These are phyloP conservation scores for Polyommatus iphigenia DNA, from an alignment of 2,888 invertebrate species.

Conservation along the genomic window DNA sequence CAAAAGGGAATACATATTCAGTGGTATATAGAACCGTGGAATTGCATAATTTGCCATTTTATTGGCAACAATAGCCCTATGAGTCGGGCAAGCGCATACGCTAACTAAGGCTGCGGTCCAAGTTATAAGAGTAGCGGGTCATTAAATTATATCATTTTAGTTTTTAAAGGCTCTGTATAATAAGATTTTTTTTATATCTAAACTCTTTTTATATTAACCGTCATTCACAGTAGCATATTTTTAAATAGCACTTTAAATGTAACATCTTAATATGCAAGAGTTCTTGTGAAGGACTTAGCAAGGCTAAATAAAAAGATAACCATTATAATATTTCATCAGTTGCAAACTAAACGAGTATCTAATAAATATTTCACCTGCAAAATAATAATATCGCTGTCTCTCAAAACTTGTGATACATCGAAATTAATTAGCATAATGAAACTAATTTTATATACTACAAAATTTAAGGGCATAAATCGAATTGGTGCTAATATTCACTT, in stretches of 20 bases:
- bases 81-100: slow-evolving; percentile 44
- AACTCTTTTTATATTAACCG: background rate
- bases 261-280: no score
- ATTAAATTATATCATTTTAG: background rate
- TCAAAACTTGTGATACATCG: slow-evolving; percentile 33
- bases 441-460: no score
- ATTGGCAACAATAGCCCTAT: slow-evolving; percentile 51
- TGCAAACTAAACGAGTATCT: background rate
- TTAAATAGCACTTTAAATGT: no score
- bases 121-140: slow-evolving; percentile 33
- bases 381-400: slow-evolving; percentile 35
- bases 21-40: slow-evolving; percentile 46
- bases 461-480: slow-evolving; percentile 41
- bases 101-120: slow-evolving; percentile 33
- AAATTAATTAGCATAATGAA: slow-evolving; percentile 49
- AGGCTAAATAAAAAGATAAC: background rate
- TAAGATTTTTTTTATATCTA: no score
- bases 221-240: background rate
- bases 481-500: slow-evolving; percentile 32
- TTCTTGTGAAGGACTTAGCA: no score
- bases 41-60: slow-evolving; percentile 54
- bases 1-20: slow-evolving; percentile 50
- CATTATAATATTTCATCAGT: background rate
- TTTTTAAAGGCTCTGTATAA: no score
- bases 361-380: background rate